phyloP scores from a whole-genome alignment of 2,888 invertebrate species.

The Mythimna lalbum region DNA sequence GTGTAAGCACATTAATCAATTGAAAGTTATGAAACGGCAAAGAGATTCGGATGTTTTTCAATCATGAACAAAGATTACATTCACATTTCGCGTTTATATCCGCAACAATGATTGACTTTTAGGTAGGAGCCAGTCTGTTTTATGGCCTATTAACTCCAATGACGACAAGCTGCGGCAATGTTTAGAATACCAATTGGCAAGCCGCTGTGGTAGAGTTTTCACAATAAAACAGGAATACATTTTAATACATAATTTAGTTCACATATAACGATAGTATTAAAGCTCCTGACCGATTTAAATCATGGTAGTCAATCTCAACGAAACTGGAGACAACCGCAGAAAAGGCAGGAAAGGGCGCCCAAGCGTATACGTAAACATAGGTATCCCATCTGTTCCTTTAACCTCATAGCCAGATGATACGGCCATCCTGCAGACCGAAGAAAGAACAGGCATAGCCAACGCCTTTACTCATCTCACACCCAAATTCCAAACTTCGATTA shows the following conservation, averaged over 20 bases:
- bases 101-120: constrained; percentile 16
- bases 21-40: background rate
- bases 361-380: too few species aligned
- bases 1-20: background rate
- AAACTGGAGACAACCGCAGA: too few species aligned
- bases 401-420: too few species aligned
- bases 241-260: background rate
- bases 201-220: constrained; percentile 31
- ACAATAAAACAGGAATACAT: constrained; percentile 34
- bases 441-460: too few species aligned
- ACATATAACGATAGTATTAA: too few species aligned
- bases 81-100: constrained; percentile 16
- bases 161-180: constrained; percentile 31
- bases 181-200: constrained; percentile 49
- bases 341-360: too few species aligned
- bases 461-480: too few species aligned
- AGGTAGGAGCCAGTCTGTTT: constrained; percentile 12
- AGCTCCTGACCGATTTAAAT: too few species aligned
- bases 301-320: too few species aligned
- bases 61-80: constrained; percentile 1
- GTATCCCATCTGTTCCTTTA: too few species aligned
- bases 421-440: too few species aligned
- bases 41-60: constrained; percentile 8
- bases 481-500: too few species aligned
- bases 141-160: constrained; percentile 37